phyloP scores from a whole-genome alignment of 2,113 vertebrate species.

The Rhabdornis inornatus region DNA sequence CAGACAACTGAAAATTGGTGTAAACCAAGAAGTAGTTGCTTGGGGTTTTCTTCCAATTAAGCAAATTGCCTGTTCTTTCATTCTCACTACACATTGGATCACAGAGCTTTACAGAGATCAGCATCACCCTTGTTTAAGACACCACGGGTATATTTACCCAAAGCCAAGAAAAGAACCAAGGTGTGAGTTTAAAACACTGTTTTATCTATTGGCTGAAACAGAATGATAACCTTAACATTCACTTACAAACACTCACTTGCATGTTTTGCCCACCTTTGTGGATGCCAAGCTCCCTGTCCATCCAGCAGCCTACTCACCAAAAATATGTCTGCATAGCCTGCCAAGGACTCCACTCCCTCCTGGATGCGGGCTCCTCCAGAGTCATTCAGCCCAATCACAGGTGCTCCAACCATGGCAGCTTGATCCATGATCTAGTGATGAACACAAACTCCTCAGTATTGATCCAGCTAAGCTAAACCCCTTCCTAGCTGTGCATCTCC shows the following conservation, averaged over 20 bases:
- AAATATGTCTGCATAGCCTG: constrained; percentile 97
- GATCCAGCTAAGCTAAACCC: not conserved
- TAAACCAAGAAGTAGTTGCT: not conserved
- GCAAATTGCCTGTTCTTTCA: not conserved
- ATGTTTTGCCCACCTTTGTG: not conserved
- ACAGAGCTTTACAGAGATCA: not conserved
- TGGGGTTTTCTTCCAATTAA: not conserved
- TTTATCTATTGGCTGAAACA: not conserved
- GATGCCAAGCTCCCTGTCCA: not conserved
- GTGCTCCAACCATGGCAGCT: constrained; percentile 91
- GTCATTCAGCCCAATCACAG: constrained; percentile 95
- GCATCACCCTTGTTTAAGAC: not conserved
- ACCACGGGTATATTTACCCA: not conserved
- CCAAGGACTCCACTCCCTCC: constrained; percentile 95
- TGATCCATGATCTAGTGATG: constrained; percentile 92
- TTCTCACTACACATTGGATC: not conserved
- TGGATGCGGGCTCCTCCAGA: constrained; percentile 97
- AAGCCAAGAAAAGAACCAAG: not conserved
- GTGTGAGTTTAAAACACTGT: not conserved
- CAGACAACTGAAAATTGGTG: not conserved
- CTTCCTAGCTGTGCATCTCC: not conserved
- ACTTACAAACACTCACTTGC: not conserved
- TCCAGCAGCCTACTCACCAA: constrained; percentile 76
- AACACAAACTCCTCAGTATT: not conserved
- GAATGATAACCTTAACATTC: not conserved